Evolutionary conservation across 2,113 vertebrate genomes (phyloP).

Genomic region (Psilopsiagon aymara): DNA sequence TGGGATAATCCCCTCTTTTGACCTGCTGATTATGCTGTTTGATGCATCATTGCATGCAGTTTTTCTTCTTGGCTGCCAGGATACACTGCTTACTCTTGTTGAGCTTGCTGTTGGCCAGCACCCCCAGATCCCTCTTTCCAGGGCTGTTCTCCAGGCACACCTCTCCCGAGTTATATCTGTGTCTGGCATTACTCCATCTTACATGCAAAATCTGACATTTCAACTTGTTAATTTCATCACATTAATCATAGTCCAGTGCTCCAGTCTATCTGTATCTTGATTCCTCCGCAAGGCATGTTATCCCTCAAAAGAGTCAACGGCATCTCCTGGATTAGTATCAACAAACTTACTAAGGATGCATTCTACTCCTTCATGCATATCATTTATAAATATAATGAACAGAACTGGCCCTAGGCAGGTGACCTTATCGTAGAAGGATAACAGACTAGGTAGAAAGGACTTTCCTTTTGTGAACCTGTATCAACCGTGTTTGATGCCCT

Average conservation of each 20-base stretch:
- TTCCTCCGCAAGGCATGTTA: not conserved
- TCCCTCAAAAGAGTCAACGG: not conserved
- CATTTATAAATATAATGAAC: not conserved
- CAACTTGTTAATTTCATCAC: not conserved
- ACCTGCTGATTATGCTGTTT: not conserved
- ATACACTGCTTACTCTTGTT: not conserved
- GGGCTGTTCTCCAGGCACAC: not conserved
- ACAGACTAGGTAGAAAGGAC: not conserved
- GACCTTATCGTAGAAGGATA: not conserved
- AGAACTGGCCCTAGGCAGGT: not conserved
- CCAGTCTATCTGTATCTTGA: no score
- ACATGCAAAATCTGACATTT: not conserved
- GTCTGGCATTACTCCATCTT: not conserved
- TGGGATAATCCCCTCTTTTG: not conserved
- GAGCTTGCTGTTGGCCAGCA: not conserved
- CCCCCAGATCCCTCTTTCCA: not conserved
- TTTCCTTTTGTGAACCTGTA: not conserved
- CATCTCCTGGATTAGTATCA: not conserved
- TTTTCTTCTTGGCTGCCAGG: not conserved
- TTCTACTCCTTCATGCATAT: not conserved
- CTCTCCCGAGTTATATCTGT: not conserved
- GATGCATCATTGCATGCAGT: not conserved
- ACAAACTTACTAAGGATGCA: not conserved
- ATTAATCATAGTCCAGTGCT: not conserved
- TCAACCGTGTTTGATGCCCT: not conserved